Base-by-base conservation (phyloP, 2,113 vertebrate species). In the Pelvicachromis taeniatus region DNA sequence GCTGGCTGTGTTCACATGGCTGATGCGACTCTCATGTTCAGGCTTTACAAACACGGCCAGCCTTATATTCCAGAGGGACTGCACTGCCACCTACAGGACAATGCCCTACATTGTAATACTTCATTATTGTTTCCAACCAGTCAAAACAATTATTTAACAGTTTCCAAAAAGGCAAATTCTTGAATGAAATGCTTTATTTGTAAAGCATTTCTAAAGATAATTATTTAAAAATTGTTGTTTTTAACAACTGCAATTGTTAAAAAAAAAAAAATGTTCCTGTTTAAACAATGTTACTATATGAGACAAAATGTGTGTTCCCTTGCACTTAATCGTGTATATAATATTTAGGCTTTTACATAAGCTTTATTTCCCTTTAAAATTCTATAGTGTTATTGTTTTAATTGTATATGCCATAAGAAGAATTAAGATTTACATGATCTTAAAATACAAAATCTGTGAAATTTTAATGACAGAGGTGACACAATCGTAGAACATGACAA, bases 21-120 rank as follows among this genome's bases (percentile, higher is more conserved):
- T 96, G 93, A 98, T 94, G 68, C 94, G 93, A 50, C 90, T 90
- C 94, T 97, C 96, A 1, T 97, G 96, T 88, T 97, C 97, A 0
- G 96, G 96, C 82, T 95, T 97, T 81, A 97, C 97, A 75, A 98
- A 95, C 93, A 97, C 97, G 2, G 96, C 96, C 3, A 98, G 95
- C 92, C 96, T 97, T 88, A 98, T 97, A 86, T 97, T 98, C 96
- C 97, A 98, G 33, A 98, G 96, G 84, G 97, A 97, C 31, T 97
- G 97, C 84, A 97, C 92, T 93, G 97, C 96, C 86, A 97, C 96
- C 97, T 98, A 90, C 7, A 92, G 91, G 88, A 87, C 77, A 93
- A 29, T 33, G 1, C 4, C 1, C 5, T 1, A 26, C 63, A 94
- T 89, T 87, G 92, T 87, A 88, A 55, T 6, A 12, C 16, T 10